Base-by-base conservation (phyloP, 1,140 invertebrate genomes). In the Pemphigus obesinymphae region DNA sequence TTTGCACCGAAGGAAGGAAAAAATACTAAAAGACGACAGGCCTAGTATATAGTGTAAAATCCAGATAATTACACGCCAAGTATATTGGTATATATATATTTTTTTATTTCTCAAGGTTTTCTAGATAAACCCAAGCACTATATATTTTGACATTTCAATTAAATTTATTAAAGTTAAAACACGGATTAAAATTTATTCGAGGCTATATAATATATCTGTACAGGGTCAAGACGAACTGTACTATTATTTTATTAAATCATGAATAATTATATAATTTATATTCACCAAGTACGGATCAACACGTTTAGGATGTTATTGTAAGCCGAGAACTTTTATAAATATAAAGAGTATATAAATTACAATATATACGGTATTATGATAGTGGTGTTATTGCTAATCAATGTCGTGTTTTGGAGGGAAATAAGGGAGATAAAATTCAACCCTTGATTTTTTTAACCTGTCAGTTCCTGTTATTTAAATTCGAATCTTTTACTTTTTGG, bases 131-230 rank as follows among this genome's bases (percentile, higher is more conserved):
- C 45, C 45, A 17, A n/a, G 26, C 17, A 48, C 43, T 50, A 73
- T 50, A n/a, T n/a, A n/a, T 29, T 73, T 50, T 70, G 68, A 70
- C 68, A n/a, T 73, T 73, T 50, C 29, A 73, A 48, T 73, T 50
- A 73, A 73, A 73, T 31, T 50, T 15, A 15, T 70, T 70, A 17
- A 26, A 45, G 68, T 45, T 70, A 70, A 45, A 15, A 45, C 37
- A 43, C 15, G 68, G 68, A 45, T 70, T 70, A 70, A 45, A 29
- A 70, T 70, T 70, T 15, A 29, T 2, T 13, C 40, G 40, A 17
- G 23, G 68, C 23, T 17, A 29, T 45, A 68, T 68, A 10, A 4
- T 68, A 26, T 7, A 15, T 6, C 20, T 70, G 26, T 70, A 66
- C 17, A 45, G 13, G 43, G 13, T 45, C 23, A 43, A 3, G 40